Evolutionary conservation across 2,888 invertebrate species (phyloP).

Genomic region (Drosophila longiperda): DNA sequence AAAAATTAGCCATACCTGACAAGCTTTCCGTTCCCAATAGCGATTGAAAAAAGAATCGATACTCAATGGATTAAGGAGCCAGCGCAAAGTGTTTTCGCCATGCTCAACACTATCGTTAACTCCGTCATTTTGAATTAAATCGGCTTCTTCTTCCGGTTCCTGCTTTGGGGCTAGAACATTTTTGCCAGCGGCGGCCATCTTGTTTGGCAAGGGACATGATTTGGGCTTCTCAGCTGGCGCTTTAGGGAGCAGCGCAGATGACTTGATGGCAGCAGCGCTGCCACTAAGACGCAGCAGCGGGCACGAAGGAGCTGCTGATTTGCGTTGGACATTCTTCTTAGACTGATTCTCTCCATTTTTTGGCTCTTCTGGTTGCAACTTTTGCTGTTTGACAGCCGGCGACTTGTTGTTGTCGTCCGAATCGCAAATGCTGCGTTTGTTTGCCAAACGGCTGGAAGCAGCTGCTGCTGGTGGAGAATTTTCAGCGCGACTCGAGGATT

Average conservation of each 20-base stretch:
- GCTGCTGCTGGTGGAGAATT: not conserved
- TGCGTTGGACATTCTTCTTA: not conserved
- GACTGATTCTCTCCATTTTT: not conserved
- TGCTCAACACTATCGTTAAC: slow-evolving; percentile 86
- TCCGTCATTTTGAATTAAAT: accelerated
- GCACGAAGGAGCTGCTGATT: slow-evolving; percentile 2
- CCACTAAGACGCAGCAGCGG: not conserved
- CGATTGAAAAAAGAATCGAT: slow-evolving; percentile 87
- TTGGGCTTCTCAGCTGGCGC: not conserved
- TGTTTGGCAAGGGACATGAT: slow-evolving; percentile 8
- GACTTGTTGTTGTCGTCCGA: slow-evolving; percentile 7
- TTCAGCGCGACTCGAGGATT: not conserved
- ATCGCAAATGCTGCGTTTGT: slow-evolving; percentile 6
- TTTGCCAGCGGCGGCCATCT: not conserved
- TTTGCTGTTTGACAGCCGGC: slow-evolving; percentile 9
- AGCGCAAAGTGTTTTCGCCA: slow-evolving; percentile 88
- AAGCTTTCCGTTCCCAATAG: slow-evolving; percentile 93
- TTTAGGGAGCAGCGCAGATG: not conserved
- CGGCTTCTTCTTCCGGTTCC: not conserved
- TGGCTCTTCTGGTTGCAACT: not conserved
- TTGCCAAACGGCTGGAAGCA: slow-evolving; percentile 11
- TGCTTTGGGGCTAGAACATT: not conserved
- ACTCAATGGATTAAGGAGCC: slow-evolving; percentile 90
- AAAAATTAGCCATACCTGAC: slow-evolving; percentile 78
- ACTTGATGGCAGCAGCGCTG: not conserved